Conservation (phyloP, 2,113 vertebrate genomes). For the Enhydra lutris region DNA sequence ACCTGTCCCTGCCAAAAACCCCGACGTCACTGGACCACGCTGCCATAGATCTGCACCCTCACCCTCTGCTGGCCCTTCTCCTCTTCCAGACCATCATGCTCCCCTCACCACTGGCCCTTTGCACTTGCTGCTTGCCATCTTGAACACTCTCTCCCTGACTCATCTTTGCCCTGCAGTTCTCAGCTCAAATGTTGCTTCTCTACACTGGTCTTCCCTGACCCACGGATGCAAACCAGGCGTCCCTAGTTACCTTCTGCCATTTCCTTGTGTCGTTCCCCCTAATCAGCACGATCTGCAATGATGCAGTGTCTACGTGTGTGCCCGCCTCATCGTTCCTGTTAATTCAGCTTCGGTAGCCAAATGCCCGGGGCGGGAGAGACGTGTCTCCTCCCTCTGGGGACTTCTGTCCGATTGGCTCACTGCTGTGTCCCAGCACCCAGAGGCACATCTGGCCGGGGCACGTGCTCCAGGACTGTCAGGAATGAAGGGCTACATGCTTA, state of each 20-base stretch:
- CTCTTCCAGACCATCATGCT: fast-evolving
- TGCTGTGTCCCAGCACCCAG: fast-evolving
- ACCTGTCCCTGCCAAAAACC: no score
- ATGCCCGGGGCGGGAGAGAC: neutral
- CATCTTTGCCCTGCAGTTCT: neutral
- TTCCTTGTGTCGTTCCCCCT: fast-evolving
- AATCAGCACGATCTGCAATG: neutral
- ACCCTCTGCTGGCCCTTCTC: neutral
- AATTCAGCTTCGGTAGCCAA: fast-evolving
- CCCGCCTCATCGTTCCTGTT: neutral
- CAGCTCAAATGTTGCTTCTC: fast-evolving
- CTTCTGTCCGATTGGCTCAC: fast-evolving
- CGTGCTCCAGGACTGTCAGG: fast-evolving
- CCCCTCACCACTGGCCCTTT: neutral
- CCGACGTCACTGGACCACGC: fast-evolving
- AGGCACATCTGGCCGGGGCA: fast-evolving
- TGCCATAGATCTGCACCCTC: fast-evolving
- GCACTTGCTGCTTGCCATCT: neutral
- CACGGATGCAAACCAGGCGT: no score
- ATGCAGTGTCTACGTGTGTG: fast-evolving
- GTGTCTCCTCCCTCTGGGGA: neutral
- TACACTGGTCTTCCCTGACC: neutral
- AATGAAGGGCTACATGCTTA: fast-evolving
- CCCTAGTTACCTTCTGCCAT: neutral
- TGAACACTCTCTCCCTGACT: neutral